Conservation (phyloP, 2,113 vertebrate species). For the Sorex araneus region DNA sequence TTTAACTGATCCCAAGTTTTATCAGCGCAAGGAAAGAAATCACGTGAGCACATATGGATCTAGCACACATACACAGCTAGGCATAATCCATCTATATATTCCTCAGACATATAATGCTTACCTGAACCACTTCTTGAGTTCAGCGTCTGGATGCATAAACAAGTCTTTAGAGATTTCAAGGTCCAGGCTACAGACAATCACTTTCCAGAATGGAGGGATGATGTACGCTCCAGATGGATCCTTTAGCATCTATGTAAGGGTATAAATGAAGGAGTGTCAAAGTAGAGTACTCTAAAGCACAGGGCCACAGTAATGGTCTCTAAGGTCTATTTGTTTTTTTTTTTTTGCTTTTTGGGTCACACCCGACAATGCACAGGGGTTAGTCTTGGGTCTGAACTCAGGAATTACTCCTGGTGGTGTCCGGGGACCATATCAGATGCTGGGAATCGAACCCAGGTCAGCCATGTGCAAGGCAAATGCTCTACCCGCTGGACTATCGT, state of each 20-base stretch:
- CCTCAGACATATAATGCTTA: neutral
- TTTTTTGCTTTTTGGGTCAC: too few relatives aligned
- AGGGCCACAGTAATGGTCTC: neutral
- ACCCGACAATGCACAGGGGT: too few relatives aligned
- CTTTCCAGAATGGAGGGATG: neutral
- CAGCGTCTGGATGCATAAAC: neutral
- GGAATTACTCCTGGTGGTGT: too few relatives aligned
- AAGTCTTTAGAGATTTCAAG: neutral
- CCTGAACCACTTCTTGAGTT: too few relatives aligned
- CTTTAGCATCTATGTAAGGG: neutral
- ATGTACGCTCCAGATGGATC: fast-evolving
- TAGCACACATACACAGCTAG: neutral
- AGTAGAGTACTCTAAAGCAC: neutral
- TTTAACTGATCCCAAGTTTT: neutral
- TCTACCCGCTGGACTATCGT: too few relatives aligned
- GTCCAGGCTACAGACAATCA: neutral
- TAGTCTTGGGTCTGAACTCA: too few relatives aligned
- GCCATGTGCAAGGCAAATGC: too few relatives aligned
- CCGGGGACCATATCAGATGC: too few relatives aligned
- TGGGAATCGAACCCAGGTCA: too few relatives aligned
- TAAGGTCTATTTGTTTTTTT: neutral
- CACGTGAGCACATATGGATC: neutral
- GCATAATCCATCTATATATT: fast-evolving
- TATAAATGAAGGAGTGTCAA: neutral
- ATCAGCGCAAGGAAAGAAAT: neutral